Evolutionary conservation across 2,113 vertebrate genomes (phyloP).

Genomic region (Cyprinodon brontotheroides): DNA sequence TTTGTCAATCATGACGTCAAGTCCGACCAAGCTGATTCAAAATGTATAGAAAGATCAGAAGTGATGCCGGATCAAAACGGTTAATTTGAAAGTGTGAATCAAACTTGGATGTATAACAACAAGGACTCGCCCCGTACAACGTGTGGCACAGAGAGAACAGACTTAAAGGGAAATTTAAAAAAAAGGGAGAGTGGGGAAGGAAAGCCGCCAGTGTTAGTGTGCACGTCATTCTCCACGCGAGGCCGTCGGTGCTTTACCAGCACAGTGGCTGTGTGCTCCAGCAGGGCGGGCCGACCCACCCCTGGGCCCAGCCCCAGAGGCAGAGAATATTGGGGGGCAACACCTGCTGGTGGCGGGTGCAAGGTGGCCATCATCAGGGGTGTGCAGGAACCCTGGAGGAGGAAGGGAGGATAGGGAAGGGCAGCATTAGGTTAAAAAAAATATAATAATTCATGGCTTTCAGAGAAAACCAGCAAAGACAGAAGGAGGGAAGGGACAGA

Average conservation of each 20-base stretch:
- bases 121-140: constrained; percentile 28
- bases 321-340: constrained; percentile 97
- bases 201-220: constrained; percentile 58
- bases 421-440: constrained; percentile 60
- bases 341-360: constrained; percentile 96
- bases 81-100: background rate
- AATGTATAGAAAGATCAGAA: background rate
- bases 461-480: constrained; percentile 18
- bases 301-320: constrained; percentile 95
- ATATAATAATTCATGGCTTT: constrained; percentile 28
- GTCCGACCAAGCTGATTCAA: background rate
- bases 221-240: constrained; percentile 37
- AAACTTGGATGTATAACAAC: constrained; percentile 17
- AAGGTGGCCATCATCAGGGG: constrained; percentile 99
- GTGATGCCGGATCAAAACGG: background rate
- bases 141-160: constrained; percentile 15
- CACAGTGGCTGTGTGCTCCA: constrained; percentile 99
- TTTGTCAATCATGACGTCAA: constrained; percentile 3
- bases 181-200: constrained; percentile 22
- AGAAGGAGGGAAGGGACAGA: constrained; percentile 28
- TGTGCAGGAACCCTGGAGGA: constrained; percentile 98
- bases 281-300: constrained; percentile 94
- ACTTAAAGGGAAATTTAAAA: constrained; percentile 34
- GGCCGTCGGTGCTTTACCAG: constrained; percentile 87
- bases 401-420: constrained; percentile 64